Conservation (phyloP, 2,113 vertebrate genomes). For the Panurus biarmicus region DNA sequence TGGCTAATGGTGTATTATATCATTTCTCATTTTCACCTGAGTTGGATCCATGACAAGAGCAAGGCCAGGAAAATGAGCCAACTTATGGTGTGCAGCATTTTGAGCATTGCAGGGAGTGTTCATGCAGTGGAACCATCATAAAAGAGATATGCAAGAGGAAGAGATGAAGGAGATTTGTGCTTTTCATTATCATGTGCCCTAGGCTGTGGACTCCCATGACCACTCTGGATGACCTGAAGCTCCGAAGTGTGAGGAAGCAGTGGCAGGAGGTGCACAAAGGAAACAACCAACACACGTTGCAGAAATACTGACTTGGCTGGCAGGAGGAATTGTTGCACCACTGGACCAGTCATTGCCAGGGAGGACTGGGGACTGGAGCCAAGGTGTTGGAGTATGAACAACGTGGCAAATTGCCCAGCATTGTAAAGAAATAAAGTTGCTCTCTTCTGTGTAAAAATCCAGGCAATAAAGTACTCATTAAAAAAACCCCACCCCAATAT, state of each 20-base stretch:
- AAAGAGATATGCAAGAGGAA: neutral
- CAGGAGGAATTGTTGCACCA: neutral
- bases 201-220: neutral
- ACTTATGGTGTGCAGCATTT: neutral
- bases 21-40: neutral
- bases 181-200: neutral
- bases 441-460: neutral
- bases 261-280: neutral
- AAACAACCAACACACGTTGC: neutral
- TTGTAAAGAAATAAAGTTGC: neutral
- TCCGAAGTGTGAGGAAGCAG: neutral
- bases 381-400: neutral
- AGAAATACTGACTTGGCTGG: neutral
- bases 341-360: neutral
- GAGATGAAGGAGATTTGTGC: neutral
- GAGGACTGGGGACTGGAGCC: neutral
- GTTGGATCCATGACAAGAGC: neutral
- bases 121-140: neutral
- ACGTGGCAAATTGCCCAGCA: neutral
- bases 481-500: accelerated
- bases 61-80: neutral
- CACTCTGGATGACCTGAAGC: neutral
- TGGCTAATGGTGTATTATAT: neutral
- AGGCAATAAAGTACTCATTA: neutral
- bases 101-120: neutral